Percentiles rank a stretch among this genome's conserved stretches.
phyloP scores from a whole-genome alignment of 2,797 vertebrate species.

The Hapalemur alaotrensis region DNA sequence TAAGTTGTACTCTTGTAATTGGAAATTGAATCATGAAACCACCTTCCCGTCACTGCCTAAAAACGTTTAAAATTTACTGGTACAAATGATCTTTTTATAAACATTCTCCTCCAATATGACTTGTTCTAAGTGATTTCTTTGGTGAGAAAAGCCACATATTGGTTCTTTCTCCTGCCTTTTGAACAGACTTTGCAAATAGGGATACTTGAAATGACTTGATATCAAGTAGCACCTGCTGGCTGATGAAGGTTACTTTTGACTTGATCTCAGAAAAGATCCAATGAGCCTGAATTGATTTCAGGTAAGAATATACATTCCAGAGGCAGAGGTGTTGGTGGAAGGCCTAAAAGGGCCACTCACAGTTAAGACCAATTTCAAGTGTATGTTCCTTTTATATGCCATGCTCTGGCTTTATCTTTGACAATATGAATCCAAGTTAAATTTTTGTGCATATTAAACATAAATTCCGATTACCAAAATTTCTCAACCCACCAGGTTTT shows the following conservation, averaged over 20 bases:
- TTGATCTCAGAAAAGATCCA: not conserved
- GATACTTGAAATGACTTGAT: not conserved
- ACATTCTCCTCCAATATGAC: not conserved
- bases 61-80: constrained; percentile 55
- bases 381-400: not conserved
- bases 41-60: constrained; percentile 1
- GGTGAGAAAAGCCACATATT: not conserved
- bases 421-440: constrained; percentile 20
- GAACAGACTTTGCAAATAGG: not conserved
- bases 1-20: constrained; percentile 12
- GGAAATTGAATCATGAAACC: constrained; percentile 47
- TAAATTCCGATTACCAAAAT: constrained; percentile 22
- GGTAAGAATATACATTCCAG: not conserved
- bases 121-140: constrained; percentile 21
- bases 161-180: not conserved
- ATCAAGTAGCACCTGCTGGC: not conserved
- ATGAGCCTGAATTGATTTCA: not conserved
- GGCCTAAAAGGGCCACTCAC: not conserved
- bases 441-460: not conserved
- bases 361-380: not conserved
- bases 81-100: constrained; percentile 14
- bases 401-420: not conserved
- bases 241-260: not conserved
- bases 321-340: not conserved
- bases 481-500: not conserved